Evolutionary conservation across 2,797 vertebrate genomes (phyloP).

Genomic region (Gobionotothen gibberifrons): DNA sequence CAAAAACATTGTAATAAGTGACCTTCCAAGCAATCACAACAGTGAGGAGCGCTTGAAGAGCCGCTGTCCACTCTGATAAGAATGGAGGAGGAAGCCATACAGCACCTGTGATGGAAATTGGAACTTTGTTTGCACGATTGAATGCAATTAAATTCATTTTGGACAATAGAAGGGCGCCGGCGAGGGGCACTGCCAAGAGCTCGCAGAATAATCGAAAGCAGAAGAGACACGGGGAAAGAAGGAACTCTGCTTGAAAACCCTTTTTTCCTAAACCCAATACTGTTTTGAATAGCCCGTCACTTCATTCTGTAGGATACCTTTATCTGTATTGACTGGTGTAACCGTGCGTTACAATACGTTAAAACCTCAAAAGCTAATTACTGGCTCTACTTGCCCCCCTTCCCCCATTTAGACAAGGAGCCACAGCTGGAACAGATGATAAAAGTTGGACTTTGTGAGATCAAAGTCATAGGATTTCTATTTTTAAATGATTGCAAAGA

Average conservation of each 20-base stretch:
- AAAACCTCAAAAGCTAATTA: constrained; percentile 60
- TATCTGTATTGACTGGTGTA: constrained; percentile 46
- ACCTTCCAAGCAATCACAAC: constrained; percentile 44
- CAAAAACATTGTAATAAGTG: constrained; percentile 10
- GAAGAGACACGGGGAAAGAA: constrained; percentile 28
- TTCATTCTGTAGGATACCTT: constrained; percentile 31
- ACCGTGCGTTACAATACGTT: constrained; percentile 41
- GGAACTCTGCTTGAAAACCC: constrained; percentile 22
- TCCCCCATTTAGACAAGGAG: constrained; percentile 35
- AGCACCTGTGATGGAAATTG: constrained; percentile 54
- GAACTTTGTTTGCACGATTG: constrained; percentile 38
- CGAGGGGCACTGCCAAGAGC: constrained; percentile 14
- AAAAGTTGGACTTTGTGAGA: constrained; percentile 65
- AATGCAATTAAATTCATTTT: constrained; percentile 45
- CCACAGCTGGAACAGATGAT: constrained; percentile 65
- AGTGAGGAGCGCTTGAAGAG: constrained; percentile 39
- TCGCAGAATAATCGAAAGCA: constrained; percentile 33
- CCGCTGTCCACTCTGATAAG: constrained; percentile 22
- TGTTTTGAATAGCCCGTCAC: constrained; percentile 44
- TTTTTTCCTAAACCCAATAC: constrained; percentile 10
- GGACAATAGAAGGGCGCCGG: constrained; percentile 29
- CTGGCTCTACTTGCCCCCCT: constrained; percentile 21
- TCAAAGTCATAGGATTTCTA: constrained; percentile 65
- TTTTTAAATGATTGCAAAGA: constrained; percentile 62
- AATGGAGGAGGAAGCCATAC: constrained; percentile 15